Conservation (phyloP, 2,888 invertebrate genomes). For the Acleris emargana region DNA sequence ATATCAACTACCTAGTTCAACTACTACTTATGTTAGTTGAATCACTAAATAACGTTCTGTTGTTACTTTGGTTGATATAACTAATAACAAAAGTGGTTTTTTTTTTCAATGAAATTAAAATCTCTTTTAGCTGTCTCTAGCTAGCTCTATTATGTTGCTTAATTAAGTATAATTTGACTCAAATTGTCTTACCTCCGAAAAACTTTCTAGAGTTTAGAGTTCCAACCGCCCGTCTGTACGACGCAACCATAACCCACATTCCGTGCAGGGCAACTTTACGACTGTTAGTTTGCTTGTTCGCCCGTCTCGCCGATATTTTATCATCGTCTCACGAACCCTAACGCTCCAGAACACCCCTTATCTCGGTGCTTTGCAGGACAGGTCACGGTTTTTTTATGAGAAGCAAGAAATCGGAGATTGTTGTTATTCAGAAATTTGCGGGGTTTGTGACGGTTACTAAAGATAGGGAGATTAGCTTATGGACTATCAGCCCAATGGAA, state of each 20-base stretch:
- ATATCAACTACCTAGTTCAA: too few species aligned
- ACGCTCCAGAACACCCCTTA: constrained; percentile 49
- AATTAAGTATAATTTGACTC: too few species aligned
- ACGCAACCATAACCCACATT: constrained; percentile 45
- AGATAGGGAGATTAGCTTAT: constrained; percentile 14
- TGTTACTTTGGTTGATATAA: too few species aligned
- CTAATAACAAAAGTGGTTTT: too few species aligned
- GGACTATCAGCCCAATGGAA: too few species aligned
- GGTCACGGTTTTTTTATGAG: constrained; percentile 50
- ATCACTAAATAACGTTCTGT: too few species aligned
- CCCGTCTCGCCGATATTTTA: constrained; percentile 68
- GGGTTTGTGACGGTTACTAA: constrained; percentile 39
- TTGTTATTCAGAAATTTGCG: constrained; percentile 35
- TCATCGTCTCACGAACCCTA: constrained; percentile 56
- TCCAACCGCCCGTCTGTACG: constrained; percentile 46
- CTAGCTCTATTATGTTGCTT: too few species aligned
- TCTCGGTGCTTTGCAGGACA: constrained; percentile 47
- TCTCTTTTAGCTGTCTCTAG: too few species aligned
- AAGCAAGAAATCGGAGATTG: constrained; percentile 37
- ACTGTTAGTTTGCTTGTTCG: constrained; percentile 68
- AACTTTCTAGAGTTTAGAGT: constrained; percentile 39
- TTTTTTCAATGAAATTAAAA: too few species aligned
- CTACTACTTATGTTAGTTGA: too few species aligned
- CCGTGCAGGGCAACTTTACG: constrained; percentile 68
- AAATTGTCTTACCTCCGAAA: too few species aligned